Conservation (phyloP, 2,113 vertebrate genomes). For the Pavo muticus region DNA sequence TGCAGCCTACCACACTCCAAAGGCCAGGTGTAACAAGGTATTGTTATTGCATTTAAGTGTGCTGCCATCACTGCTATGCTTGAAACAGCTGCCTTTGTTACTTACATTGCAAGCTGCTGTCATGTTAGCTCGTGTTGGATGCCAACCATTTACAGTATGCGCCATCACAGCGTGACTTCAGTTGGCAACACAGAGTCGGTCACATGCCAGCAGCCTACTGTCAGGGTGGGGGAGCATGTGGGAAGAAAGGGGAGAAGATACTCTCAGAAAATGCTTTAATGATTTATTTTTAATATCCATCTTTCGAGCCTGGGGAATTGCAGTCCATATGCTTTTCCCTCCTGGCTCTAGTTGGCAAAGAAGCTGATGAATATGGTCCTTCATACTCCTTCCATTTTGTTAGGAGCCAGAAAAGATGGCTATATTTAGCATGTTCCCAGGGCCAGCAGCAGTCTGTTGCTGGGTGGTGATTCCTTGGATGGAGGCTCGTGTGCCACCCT, state of each 20-base stretch:
- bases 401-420: not conserved
- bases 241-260: slow-evolving; percentile 37
- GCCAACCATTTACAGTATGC: slow-evolving; percentile 65
- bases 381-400: slow-evolving; percentile 20
- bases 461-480: slow-evolving; percentile 49
- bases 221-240: slow-evolving; percentile 39
- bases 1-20: not conserved
- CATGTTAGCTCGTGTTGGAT: slow-evolving; percentile 37
- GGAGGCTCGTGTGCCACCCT: not conserved
- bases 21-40: not conserved
- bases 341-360: slow-evolving; percentile 48
- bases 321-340: slow-evolving; percentile 46
- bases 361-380: slow-evolving; percentile 9
- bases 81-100: not conserved
- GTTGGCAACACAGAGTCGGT: slow-evolving; percentile 60
- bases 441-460: slow-evolving; percentile 44
- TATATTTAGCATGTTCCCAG: slow-evolving; percentile 56
- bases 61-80: not conserved
- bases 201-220: slow-evolving; percentile 62
- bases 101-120: slow-evolving; percentile 8
- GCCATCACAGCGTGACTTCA: slow-evolving; percentile 44
- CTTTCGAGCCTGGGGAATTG: slow-evolving; percentile 19
- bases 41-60: not conserved
- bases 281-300: slow-evolving; percentile 57
- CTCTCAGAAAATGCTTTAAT: slow-evolving; percentile 42